Evolutionary conservation across 2,888 invertebrate species (phyloP).

Genomic region (Pherbina coryleti): DNA sequence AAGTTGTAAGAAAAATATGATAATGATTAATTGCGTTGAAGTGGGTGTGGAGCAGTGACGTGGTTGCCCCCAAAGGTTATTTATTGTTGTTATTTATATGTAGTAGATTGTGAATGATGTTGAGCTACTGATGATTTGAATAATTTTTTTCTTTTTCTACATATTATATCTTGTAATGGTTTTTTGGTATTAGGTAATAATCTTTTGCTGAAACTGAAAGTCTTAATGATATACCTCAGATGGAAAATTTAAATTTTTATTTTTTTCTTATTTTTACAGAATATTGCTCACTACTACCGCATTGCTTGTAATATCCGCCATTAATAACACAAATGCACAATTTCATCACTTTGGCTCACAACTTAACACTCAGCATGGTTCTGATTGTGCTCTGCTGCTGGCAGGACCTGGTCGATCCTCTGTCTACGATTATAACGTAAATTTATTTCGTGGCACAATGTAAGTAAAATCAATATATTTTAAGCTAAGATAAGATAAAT

Average conservation of each 20-base stretch:
- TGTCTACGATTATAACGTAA: conserved; percentile 86
- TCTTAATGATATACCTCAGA: neutral
- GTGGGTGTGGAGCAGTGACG: neutral
- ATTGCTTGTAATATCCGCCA: conserved; percentile 42
- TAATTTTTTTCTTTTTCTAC: neutral
- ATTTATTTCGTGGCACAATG: conserved; percentile 84
- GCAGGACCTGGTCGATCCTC: conserved; percentile 84
- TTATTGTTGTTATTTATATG: too few species aligned
- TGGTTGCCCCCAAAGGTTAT: too few species aligned
- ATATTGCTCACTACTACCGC: conserved; percentile 56
- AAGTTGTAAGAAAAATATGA: neutral
- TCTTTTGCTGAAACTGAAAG: neutral
- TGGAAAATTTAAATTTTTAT: conserved; percentile 5
- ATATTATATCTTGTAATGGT: neutral
- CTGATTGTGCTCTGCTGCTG: conserved; percentile 84
- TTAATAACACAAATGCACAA: conserved; percentile 54
- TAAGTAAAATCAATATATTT: conserved; percentile 72
- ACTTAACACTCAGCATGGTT: conserved; percentile 65
- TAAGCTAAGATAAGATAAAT: neutral
- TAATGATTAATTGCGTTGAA: neutral
- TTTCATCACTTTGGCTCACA: conserved; percentile 63
- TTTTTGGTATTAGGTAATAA: neutral
- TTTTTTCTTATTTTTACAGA: conserved; percentile 56
- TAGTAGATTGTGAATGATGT: too few species aligned
- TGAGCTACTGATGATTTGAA: too few species aligned